These are phyloP conservation scores for Xylocopa sonorina DNA, from an alignment of 1,140 invertebrate species.

Conservation along the genomic window DNA sequence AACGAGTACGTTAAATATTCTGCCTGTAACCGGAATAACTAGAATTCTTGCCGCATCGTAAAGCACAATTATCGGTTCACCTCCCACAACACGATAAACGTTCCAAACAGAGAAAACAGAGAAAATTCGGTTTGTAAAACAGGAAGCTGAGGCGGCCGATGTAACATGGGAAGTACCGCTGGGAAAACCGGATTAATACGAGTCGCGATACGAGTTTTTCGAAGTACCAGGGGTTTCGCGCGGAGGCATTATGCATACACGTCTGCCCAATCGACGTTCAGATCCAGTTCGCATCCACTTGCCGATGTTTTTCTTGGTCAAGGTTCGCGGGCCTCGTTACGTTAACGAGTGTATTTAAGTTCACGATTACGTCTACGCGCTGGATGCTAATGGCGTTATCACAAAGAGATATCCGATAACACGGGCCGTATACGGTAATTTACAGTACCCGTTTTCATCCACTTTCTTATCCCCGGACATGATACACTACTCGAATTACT, in stretches of 20 bases:
- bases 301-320: slow-evolving; percentile 42
- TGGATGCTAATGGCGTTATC: neutral
- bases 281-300: slow-evolving; percentile 51
- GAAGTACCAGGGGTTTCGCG: slow-evolving; percentile 22
- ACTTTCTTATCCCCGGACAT: neutral
- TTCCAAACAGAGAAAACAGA: neutral
- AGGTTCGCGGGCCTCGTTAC: slow-evolving; percentile 32
- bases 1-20: too few species aligned
- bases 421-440: neutral
- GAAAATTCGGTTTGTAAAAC: slow-evolving; percentile 16
- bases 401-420: neutral
- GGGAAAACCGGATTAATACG: slow-evolving; percentile 43
- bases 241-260: slow-evolving; percentile 12
- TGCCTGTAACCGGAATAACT: too few species aligned
- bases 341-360: slow-evolving; percentile 10
- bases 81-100: neutral
- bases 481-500: neutral
- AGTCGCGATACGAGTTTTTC: slow-evolving; percentile 7
- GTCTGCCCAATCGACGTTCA: slow-evolving; percentile 12
- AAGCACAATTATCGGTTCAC: slow-evolving; percentile 34
- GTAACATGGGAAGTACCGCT: slow-evolving; percentile 47
- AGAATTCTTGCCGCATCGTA: too few species aligned
- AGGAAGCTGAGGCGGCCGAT: slow-evolving; percentile 20
- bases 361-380: neutral
- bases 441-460: neutral